These are phyloP conservation scores for Drosophila pseudotalamancana DNA, from an alignment of 2,888 invertebrate genomes.

Conservation along the genomic window DNA sequence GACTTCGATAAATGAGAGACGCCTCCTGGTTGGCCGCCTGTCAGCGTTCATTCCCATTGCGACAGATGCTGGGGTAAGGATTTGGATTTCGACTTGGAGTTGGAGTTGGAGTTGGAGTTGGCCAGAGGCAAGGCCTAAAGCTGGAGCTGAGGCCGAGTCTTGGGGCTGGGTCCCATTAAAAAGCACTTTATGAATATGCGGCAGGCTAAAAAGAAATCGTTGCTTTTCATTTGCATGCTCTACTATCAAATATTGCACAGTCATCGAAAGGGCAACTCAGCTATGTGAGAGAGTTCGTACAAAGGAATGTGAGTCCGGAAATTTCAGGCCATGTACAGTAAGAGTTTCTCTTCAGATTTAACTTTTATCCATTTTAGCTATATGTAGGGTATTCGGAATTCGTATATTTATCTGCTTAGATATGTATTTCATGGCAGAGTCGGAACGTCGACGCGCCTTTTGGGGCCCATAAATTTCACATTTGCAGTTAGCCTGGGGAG, in stretches of 20 bases:
- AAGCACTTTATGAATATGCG: constrained; percentile 67
- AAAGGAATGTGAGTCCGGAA: background rate
- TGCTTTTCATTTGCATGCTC: constrained; percentile 22
- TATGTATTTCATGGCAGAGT: constrained; percentile 19
- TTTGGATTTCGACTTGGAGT: constrained; percentile 19
- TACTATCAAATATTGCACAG: constrained; percentile 18
- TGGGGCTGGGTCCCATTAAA: constrained; percentile 59
- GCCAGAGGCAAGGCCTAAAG: too few relatives aligned
- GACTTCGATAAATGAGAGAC: constrained; percentile 50
- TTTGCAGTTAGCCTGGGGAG: constrained; percentile 63
- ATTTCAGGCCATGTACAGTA: too few relatives aligned
- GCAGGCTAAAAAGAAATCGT: constrained; percentile 38
- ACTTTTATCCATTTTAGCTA: too few relatives aligned
- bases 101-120: background rate
- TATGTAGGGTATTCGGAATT: background rate
- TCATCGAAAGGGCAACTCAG: background rate
- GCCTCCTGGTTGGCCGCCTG: constrained; percentile 50
- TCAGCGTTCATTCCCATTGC: constrained; percentile 34
- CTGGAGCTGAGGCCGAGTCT: constrained; percentile 9
- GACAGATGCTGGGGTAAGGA: constrained; percentile 9
- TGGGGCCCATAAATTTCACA: constrained; percentile 73
- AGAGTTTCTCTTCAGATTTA: too few relatives aligned
- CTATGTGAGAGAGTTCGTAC: background rate
- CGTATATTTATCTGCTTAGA: background rate
- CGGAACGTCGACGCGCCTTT: constrained; percentile 59